phyloP scores from a whole-genome alignment of 2,113 vertebrate species.

The Calidris pygmaea region DNA sequence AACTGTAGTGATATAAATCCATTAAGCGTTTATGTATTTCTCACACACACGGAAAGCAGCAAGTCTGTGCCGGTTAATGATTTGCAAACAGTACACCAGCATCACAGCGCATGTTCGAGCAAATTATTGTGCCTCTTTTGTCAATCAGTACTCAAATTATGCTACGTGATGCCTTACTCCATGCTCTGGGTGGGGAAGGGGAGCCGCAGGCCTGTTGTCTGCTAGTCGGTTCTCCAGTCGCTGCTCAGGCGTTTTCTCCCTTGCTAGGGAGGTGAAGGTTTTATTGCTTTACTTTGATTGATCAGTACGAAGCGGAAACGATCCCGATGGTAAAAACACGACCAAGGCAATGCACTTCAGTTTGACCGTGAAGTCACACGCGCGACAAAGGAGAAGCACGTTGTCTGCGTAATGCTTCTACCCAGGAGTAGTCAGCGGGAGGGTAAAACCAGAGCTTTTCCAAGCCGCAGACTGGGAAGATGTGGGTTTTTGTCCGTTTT shows the following conservation, averaged over 20 bases:
- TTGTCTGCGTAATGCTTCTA: neutral
- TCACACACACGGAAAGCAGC: neutral
- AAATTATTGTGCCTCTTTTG: slow-evolving; percentile 5
- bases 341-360: neutral
- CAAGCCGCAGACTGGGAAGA: neutral
- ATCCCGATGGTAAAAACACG: neutral
- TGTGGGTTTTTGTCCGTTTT: neutral
- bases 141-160: neutral
- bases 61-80: neutral
- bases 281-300: slow-evolving; percentile 47
- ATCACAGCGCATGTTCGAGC: neutral
- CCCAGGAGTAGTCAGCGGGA: fast-evolving
- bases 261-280: neutral
- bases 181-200: neutral
- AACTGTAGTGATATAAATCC: neutral
- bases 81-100: slow-evolving; percentile 2
- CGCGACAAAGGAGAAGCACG: neutral
- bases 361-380: neutral
- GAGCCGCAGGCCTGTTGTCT: neutral
- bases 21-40: neutral
- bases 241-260: neutral
- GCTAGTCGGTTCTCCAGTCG: neutral
- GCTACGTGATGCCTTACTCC: neutral
- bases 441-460: neutral
- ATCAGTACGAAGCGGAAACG: neutral